A percentile compares a stretch with the other conserved stretches of the same genome.
Evolutionary conservation across 2,797 vertebrate species (phyloP).

Genomic region (Macropodus opercularis): DNA sequence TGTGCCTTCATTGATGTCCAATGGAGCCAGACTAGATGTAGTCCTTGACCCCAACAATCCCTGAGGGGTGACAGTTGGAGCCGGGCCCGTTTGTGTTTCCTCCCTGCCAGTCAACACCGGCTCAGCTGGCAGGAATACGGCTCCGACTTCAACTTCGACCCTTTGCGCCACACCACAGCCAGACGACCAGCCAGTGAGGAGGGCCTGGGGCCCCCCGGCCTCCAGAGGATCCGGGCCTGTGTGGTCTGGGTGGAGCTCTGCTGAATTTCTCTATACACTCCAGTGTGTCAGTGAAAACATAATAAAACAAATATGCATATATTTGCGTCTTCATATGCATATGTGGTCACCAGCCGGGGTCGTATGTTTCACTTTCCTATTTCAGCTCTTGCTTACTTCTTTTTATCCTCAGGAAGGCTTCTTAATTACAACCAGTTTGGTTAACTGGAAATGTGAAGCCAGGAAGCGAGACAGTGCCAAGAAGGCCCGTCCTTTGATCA

Average conservation of each 20-base stretch:
- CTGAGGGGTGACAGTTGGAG: slow-evolving; percentile 45
- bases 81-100: slow-evolving; percentile 53
- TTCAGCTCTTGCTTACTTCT: slow-evolving; percentile 18
- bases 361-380: slow-evolving; percentile 33
- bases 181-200: slow-evolving; percentile 12
- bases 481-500: slow-evolving; percentile 61
- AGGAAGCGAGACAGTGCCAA: slow-evolving; percentile 67
- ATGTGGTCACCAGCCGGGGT: slow-evolving; percentile 30
- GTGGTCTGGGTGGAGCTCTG: slow-evolving; percentile 51
- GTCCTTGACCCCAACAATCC: slow-evolving; percentile 60
- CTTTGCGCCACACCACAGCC: slow-evolving; percentile 14
- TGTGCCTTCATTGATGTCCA: slow-evolving; percentile 53
- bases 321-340: slow-evolving; percentile 36
- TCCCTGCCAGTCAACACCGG: slow-evolving; percentile 52
- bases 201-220: slow-evolving; percentile 27
- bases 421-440: slow-evolving; percentile 67
- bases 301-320: slow-evolving; percentile 39
- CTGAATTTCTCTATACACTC: slow-evolving; percentile 15
- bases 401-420: slow-evolving; percentile 48
- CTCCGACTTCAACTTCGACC: slow-evolving; percentile 52
- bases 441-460: slow-evolving; percentile 69
- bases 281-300: slow-evolving; percentile 28
- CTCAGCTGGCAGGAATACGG: slow-evolving; percentile 63
- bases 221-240: slow-evolving; percentile 44
- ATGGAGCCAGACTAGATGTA: slow-evolving; percentile 67